Conservation (phyloP, 2,113 vertebrate genomes). For the Dicaeum eximium region DNA sequence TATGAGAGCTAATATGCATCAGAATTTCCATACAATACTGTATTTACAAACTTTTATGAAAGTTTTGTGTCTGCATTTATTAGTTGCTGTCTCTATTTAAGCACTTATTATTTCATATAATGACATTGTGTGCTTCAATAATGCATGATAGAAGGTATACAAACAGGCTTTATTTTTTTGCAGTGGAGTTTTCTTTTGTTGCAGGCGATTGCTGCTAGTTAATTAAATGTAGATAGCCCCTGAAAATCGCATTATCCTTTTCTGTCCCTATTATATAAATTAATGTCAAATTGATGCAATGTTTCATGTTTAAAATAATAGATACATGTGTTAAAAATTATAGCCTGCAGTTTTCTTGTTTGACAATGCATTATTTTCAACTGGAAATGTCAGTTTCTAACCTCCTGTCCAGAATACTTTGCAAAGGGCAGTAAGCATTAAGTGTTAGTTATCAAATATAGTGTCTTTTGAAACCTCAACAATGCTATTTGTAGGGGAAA, state of each 20-base stretch:
- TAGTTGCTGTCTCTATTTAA: slow-evolving; percentile 58
- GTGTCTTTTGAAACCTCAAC: slow-evolving; percentile 47
- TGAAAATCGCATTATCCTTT: slow-evolving; percentile 69
- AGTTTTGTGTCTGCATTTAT: slow-evolving; percentile 72
- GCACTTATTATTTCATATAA: slow-evolving; percentile 66
- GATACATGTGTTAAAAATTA: slow-evolving; percentile 76
- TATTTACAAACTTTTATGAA: slow-evolving; percentile 86
- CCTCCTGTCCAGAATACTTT: slow-evolving; percentile 60
- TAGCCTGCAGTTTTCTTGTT: slow-evolving; percentile 71
- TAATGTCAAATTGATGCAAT: slow-evolving; percentile 74
- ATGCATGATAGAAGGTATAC: slow-evolving; percentile 68
- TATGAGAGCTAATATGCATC: slow-evolving; percentile 73
- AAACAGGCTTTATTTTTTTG: slow-evolving; percentile 65
- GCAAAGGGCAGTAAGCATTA: slow-evolving; percentile 54
- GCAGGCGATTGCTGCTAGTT: slow-evolving; percentile 67
- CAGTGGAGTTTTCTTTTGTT: slow-evolving; percentile 53
- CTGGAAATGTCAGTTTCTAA: slow-evolving; percentile 67
- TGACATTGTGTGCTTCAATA: slow-evolving; percentile 67
- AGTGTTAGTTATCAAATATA: slow-evolving; percentile 61
- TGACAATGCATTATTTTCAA: slow-evolving; percentile 74
- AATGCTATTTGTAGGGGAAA: not conserved
- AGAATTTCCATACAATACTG: slow-evolving; percentile 81
- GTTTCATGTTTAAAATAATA: slow-evolving; percentile 78
- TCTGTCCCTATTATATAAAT: slow-evolving; percentile 76
- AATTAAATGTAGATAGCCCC: slow-evolving; percentile 74